Percentiles rank a stretch among this genome's conserved stretches.
Evolutionary conservation across 1,140 invertebrate species (phyloP).

Genomic region (Heliconius melpomene): DNA sequence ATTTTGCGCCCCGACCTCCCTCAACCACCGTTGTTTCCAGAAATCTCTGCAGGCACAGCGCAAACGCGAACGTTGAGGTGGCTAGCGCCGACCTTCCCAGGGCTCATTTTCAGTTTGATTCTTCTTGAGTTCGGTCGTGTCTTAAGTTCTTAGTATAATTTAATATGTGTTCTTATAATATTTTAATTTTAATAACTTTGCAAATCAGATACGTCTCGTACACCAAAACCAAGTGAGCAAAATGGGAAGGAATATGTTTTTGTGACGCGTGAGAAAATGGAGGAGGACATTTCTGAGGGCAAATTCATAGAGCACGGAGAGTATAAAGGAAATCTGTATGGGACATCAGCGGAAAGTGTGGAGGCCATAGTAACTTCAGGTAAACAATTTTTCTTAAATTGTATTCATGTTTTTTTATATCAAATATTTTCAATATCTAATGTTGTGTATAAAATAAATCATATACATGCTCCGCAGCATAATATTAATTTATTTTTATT

Average conservation of each 20-base stretch:
- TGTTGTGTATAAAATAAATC: background rate
- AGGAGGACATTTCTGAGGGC: slow-evolving; percentile 92
- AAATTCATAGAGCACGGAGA: slow-evolving; percentile 98
- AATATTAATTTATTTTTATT: background rate
- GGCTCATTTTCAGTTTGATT: slow-evolving; percentile 43
- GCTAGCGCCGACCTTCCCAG: background rate
- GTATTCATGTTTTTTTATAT: slow-evolving; percentile 4
- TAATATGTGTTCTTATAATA: slow-evolving; percentile 5
- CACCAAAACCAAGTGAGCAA: slow-evolving; percentile 91
- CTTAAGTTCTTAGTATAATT: slow-evolving; percentile 22
- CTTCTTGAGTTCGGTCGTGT: slow-evolving; percentile 36
- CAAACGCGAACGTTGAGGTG: slow-evolving; percentile 28
- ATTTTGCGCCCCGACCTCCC: slow-evolving; percentile 20
- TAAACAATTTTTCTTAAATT: slow-evolving; percentile 60
- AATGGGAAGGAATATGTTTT: slow-evolving; percentile 98
- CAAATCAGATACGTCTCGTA: slow-evolving; percentile 92
- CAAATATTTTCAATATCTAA: background rate
- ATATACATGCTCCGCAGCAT: background rate
- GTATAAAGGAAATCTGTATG: slow-evolving; percentile 98
- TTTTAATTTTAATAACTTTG: slow-evolving; percentile 26
- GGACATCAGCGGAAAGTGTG: slow-evolving; percentile 95
- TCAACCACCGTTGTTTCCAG: slow-evolving; percentile 9
- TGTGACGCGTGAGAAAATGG: slow-evolving; percentile 93
- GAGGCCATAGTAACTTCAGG: slow-evolving; percentile 93
- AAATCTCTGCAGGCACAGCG: slow-evolving; percentile 32